Base-by-base conservation (phyloP, 2,888 invertebrate genomes). In the Eugnorisma glareosa region DNA sequence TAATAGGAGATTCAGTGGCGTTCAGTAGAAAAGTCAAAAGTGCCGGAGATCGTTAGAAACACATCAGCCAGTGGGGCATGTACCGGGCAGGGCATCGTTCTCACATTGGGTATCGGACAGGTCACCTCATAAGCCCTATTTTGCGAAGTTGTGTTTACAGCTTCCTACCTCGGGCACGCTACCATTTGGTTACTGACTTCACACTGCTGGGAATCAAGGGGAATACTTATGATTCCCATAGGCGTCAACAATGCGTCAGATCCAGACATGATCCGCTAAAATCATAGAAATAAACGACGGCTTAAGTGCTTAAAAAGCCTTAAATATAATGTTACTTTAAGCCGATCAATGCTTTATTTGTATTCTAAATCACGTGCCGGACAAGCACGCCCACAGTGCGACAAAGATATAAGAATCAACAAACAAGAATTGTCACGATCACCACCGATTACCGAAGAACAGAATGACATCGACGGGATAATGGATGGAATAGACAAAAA, bases 391-490 rank as follows among this genome's bases (percentile, higher is more conserved):
- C 81, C 66, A 69, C 79, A n/a, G 35, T 31, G 28, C 37, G 21
- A 67, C 59, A 51, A 43, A 67, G 69, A 31, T 63, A 15, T 80
- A 82, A 84, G 74, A 80, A 73, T 57, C 61, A 45, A 81, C 70
- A 74, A 84, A 82, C 82, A 82, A 43, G 69, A 84, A 69, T 67
- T 70, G 82, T 82, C 82, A 84, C 82, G 82, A 74, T 28, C 74
- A 24, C 18, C 31, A 64, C 31, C 35, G 45, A 37, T 79, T 45
- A 57, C 8, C 28, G 28, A 13, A 48, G 31, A 70, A 37, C 37
- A 70, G 15, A 31, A 37, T 18, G 8, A 67, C 18, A 5, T n/a
- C 28, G 8, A 67, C 6, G n/a, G n/a, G 21, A 35, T 40, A 48
- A 28, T 77, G n/a, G 11, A 61, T 8, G 15, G n/a, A 21, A 35